phyloP scores from a whole-genome alignment of 2,113 vertebrate genomes.

The Mungos mungo region DNA sequence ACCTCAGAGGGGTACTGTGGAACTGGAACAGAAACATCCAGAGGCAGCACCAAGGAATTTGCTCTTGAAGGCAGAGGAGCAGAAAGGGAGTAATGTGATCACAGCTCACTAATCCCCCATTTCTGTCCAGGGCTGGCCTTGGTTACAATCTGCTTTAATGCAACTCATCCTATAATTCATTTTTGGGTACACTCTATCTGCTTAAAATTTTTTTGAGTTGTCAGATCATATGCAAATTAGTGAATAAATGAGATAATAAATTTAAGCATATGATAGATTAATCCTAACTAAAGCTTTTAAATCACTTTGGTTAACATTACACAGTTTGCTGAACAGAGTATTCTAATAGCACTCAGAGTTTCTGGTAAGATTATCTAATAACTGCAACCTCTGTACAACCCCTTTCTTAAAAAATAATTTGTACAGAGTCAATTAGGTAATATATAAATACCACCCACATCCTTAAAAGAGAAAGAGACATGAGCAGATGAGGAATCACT shows the following conservation, averaged over 20 bases:
- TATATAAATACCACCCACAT: conserved; percentile 64
- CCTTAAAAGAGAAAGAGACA: conserved; percentile 53
- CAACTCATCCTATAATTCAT: conserved; percentile 35
- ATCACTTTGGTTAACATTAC: conserved; percentile 54
- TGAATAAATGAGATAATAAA: conserved; percentile 57
- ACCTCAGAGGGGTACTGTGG: not conserved
- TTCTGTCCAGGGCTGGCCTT: not conserved
- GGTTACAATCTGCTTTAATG: conserved; percentile 46
- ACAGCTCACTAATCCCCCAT: not conserved
- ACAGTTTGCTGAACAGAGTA: conserved; percentile 18
- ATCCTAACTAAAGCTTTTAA: conserved; percentile 65
- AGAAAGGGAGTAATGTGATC: not conserved
- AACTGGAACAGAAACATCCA: not conserved
- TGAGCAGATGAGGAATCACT: conserved; percentile 57
- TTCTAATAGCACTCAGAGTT: not conserved
- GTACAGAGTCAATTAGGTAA: conserved; percentile 49
- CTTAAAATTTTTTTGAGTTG: conserved; percentile 29
- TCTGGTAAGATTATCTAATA: conserved; percentile 56
- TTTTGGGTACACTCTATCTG: conserved; percentile 33
- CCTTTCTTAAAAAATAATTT: conserved; percentile 64
- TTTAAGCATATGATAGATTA: conserved; percentile 50
- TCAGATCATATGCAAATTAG: conserved; percentile 61
- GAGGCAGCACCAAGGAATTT: not conserved
- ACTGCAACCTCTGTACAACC: conserved; percentile 55
- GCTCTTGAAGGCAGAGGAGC: not conserved